Evolutionary conservation across 2,888 invertebrate species (phyloP), one percentile per base, ranked within the genome.

Genomic region (Calephelis perditalis): DNA sequence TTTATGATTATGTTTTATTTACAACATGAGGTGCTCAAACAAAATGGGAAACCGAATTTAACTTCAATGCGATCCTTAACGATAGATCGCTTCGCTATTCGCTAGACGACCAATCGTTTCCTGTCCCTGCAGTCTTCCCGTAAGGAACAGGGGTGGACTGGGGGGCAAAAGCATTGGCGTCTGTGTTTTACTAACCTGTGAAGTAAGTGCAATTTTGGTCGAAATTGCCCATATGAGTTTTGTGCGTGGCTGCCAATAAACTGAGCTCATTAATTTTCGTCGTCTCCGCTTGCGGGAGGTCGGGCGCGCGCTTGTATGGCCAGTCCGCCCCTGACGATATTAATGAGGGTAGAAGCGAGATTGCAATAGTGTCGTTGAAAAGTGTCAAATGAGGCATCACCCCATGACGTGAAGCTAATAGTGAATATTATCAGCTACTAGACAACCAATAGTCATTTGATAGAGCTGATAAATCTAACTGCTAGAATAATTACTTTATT

Each of bases 291-390:
- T 83, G 90, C 71, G 89, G 90, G 84, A 90, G 89, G 80, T 81
- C 88, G 84, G 89, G 90, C 80, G 88, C 88, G 80, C 88, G 89
- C 86, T 90, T 90, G 91, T 91, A 91, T 86, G 91, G 90, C 91
- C 91, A 91, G 90, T 91, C 91, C 88, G 87, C 90, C 89, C 91
- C 91, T 91, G 91, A 90, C 91, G 88, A 91, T 91, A 88, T 89
- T 88, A 89, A 90, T 88, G 90, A 90, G 88, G 84, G 83, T 90
- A 90, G 86, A 90, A 90, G 90, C 90, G 85, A 85, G 75, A 81
- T 89, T 89, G 90, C 89, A 88, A 82, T 77, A 79, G 87, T 89
- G 88, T 89, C 71, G 73, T 79, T 83, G 78, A 75, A 81, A 82
- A 83, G 82, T 84, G 80, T 80, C 80, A 82, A 84, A 83, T 79